These are phyloP conservation scores for Euclidia mi DNA, from an alignment of 2,888 invertebrate genomes.

Conservation along the genomic window DNA sequence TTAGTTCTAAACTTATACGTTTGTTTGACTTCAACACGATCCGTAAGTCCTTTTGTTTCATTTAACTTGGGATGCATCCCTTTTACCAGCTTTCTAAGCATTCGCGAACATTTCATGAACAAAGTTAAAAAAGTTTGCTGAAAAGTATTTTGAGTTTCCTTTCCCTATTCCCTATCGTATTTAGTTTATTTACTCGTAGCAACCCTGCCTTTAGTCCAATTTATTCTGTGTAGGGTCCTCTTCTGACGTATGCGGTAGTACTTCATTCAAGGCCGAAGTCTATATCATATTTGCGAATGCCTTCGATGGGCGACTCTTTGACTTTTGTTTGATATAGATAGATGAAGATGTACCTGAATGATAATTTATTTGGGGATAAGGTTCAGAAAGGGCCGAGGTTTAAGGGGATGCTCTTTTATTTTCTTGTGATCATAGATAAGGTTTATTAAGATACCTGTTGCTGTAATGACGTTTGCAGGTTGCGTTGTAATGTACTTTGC, in stretches of 20 bases:
- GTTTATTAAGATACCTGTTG: too few relatives aligned
- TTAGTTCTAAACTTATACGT: too few relatives aligned
- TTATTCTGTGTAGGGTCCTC: slow-evolving; percentile 58
- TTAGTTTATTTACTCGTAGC: slow-evolving; percentile 10
- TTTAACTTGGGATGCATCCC: not conserved
- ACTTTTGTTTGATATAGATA: slow-evolving; percentile 2
- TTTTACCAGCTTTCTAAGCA: slow-evolving; percentile 2
- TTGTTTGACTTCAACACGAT: not conserved
- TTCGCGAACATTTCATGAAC: slow-evolving; percentile 4
- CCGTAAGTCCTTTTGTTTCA: not conserved
- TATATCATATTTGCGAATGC: slow-evolving; percentile 56
- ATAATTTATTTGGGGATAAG: too few relatives aligned
- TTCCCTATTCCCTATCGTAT: not conserved
- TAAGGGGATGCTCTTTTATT: too few relatives aligned
- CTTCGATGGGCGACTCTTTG: slow-evolving; percentile 33
- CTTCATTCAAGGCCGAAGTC: slow-evolving; percentile 58
- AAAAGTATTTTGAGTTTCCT: not conserved
- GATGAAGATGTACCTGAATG: too few relatives aligned
- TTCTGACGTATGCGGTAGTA: slow-evolving; percentile 58
- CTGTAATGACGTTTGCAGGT: too few relatives aligned
- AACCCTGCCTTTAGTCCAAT: slow-evolving; percentile 55
- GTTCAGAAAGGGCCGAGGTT: too few relatives aligned
- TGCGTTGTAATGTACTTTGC: too few relatives aligned
- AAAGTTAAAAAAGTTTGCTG: not conserved
- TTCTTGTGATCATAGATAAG: too few relatives aligned